These are phyloP conservation scores for Pterostichus niger DNA, from an alignment of 2,888 invertebrate species.

Conservation along the genomic window DNA sequence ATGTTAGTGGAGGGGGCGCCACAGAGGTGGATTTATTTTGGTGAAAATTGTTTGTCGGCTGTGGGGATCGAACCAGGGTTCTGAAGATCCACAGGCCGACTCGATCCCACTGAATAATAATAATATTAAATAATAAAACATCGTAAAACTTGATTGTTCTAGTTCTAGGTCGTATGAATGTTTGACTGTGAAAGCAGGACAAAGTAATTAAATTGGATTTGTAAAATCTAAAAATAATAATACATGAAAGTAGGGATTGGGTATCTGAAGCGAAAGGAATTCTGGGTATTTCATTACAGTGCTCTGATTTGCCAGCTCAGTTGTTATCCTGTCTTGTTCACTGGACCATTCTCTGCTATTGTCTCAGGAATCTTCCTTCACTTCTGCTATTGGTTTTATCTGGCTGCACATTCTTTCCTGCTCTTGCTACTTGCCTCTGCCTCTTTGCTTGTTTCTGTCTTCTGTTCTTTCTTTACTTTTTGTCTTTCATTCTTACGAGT, in stretches of 20 bases:
- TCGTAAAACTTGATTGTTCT: too few species aligned
- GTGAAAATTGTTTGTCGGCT: too few species aligned
- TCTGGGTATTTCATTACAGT: slow-evolving; percentile 72
- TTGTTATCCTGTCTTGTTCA: slow-evolving; percentile 68
- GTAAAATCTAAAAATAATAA: slow-evolving; percentile 31
- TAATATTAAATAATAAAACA: neutral
- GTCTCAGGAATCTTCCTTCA: slow-evolving; percentile 65
- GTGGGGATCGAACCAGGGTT: too few species aligned
- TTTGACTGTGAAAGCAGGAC: neutral
- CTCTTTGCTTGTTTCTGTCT: slow-evolving; percentile 27
- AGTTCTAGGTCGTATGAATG: too few species aligned
- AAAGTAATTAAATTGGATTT: slow-evolving; percentile 31
- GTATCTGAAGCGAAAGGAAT: slow-evolving; percentile 69
- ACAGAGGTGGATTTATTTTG: too few species aligned
- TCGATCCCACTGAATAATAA: too few species aligned
- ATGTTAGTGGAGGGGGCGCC: too few species aligned
- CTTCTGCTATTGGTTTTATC: slow-evolving; percentile 65
- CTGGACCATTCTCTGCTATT: slow-evolving; percentile 63
- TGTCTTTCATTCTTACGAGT: slow-evolving; percentile 22
- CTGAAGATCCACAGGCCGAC: too few species aligned
- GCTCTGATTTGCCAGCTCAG: slow-evolving; percentile 72
- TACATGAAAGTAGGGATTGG: neutral
- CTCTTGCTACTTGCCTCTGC: slow-evolving; percentile 23
- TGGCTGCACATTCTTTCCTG: slow-evolving; percentile 55
- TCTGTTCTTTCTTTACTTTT: slow-evolving; percentile 21